Base-by-base conservation (phyloP, 2,113 vertebrate species). In the Spilogale gracilis region DNA sequence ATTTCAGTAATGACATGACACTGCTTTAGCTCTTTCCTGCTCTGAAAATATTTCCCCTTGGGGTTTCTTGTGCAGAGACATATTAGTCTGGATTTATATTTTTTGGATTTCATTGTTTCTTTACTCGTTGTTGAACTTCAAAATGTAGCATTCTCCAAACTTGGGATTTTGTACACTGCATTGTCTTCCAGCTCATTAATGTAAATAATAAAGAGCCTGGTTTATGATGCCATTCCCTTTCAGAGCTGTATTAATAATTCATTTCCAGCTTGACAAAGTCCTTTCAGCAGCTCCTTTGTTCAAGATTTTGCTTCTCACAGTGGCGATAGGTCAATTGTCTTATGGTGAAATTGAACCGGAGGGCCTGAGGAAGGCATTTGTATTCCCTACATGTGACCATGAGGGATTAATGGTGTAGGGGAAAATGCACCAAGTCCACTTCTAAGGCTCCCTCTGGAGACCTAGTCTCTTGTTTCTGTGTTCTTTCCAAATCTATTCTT, bases 171-270 rank as follows among this genome's bases (percentile, higher is more conserved):
- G 84, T 87, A 97, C 84, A 88, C 86, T 84, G 93, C 84, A 79
- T 96, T 30, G 1, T 96, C 97, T 94, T 96, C 96, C 76, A 93
- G 80, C 94, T 98, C 96, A 98, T 98, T 98, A 98, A 98, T 89
- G 95, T 96, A 98, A 98, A 98, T 97, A 98, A 98, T 94, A 97
- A 97, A 98, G 58, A 95, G 50, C 16, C 65, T 38, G 78, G 73
- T 93, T 97, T 98, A 89, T 3, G 6, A 93, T 60, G 90, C 96
- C 8, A 2, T 94, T 94, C 67, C 78, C 69, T 95, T 96, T 95
- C 96, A 89, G 93, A 97, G 18, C 32, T 30, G 87, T 97, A 97
- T 98, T 98, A 98, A 98, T 98, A 98, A 97, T 97, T 98, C 96
- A 98, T 98, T 95, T 97, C 73, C 92, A 97, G 85, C 71, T 95